Conservation (phyloP, 2,888 invertebrate genomes). For the Hyalella azteca region DNA sequence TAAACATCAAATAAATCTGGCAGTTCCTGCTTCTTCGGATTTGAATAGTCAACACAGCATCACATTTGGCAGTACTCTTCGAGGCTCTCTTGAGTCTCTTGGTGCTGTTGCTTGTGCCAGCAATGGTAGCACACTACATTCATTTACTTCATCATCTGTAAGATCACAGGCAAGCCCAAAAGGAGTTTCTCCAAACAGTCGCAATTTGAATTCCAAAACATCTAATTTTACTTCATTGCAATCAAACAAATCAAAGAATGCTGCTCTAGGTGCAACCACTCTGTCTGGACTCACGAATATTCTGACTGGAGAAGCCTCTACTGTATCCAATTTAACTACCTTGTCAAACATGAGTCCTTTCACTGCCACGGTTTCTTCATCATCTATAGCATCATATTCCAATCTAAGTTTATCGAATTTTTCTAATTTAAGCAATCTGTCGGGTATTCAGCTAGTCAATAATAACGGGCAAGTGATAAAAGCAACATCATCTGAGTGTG, state of each 20-base stretch:
- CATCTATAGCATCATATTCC: conserved; percentile 5
- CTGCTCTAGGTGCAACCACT: not conserved
- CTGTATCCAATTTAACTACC: not conserved
- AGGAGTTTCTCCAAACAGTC: not conserved
- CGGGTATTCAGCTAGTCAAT: conserved; percentile 31
- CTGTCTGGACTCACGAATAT: not conserved
- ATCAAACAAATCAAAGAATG: not conserved
- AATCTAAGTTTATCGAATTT: conserved; percentile 24
- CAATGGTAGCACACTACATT: not conserved
- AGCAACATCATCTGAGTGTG: conserved; percentile 17
- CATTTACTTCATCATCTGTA: not conserved
- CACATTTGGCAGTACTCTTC: not conserved
- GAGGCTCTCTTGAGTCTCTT: not conserved
- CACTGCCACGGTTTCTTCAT: not conserved
- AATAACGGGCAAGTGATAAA: conserved; percentile 2
- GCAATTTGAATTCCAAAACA: not conserved
- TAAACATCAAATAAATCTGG: conserved; percentile 30
- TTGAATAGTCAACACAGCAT: not conserved
- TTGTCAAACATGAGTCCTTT: not conserved
- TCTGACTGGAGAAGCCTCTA: not conserved
- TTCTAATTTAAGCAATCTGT: conserved; percentile 31
- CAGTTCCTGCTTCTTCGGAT: conserved; percentile 34
- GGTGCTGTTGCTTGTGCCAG: conserved; percentile 4
- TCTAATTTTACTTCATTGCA: not conserved
- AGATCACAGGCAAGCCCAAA: conserved; percentile 1